Evolutionary conservation across 2,888 invertebrate genomes (phyloP), one percentile per base, ranked within the genome.

Genomic region (Dryocosmus kuriphilus): DNA sequence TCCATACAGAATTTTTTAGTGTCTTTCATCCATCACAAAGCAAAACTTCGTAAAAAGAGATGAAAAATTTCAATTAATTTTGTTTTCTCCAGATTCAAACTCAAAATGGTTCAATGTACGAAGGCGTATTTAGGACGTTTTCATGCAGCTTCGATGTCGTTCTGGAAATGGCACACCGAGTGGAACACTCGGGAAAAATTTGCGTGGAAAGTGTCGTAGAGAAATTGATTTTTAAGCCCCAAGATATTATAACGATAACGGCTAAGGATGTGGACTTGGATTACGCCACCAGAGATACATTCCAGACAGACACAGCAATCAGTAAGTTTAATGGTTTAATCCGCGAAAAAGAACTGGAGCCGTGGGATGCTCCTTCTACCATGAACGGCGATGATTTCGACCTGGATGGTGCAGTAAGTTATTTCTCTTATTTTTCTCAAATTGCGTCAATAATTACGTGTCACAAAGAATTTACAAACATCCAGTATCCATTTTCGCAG

Each of bases 111-210:
- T 94, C 95, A 86, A 93, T 96, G 77, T 98, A 96, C 94, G 98
- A 98, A 92, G 98, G 98, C 30, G 95, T 98, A 81, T 96, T 98
- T 90, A 95, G 95, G 90, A 97, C 98, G 57, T 97, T 97, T 92
- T 97, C 97, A 84, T 94, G 96, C 87, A 94, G 95, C 91, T 97
- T 98, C 92, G 97, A 98, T 90, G 94, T 97, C 81, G 97, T 97
- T 80, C 92, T 98, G 91, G 97, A 97, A 92, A 94, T 97, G 92
- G 97, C 96, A 65, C 96, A 97, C 90, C 96, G 96, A 90, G 94
- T 96, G 78, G 95, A 96, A 86, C 94, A 94, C 82, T 94, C 95
- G 55, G 94, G 94, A 30, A 92, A 92, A 78, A 94, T 95, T 85
- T 93, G 93, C 73, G 94, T 95, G 51, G 95, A 96, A 82, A 94